Evolutionary conservation across 2,113 vertebrate genomes (phyloP), one percentile per base, ranked within the genome.

Genomic region (Hemiprocne comata): DNA sequence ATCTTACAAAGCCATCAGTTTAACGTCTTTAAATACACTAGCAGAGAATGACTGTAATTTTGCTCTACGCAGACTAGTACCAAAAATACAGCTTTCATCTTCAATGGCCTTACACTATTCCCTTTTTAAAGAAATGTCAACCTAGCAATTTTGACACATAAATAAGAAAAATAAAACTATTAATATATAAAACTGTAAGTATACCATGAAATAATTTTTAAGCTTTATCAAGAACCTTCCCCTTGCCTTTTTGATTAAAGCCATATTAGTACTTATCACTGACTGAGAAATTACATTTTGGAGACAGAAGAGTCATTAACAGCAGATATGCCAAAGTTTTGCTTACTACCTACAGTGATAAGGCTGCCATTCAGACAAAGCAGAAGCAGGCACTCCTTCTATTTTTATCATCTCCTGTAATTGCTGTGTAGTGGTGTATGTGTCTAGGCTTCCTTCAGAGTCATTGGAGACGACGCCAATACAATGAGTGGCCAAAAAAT

Each of bases 391-490:
- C 89, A 89, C 44, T 92, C 61, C 83, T 86, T 83, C 92, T 64
- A 74, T 80, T 95, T 92, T 92, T 94, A 94, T 91, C 80, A 91
- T 31, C 66, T 78, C 17, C 65, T 75, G 19, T 87, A 96, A 91
- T 62, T 96, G 80, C 77, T 61, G 11, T 38, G 36, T 53, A 85
- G 78, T 72, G 40, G 85, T 65, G 62, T 79, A 72, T 50, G 28
- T 50, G 50, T 82, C 89, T 94, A 86, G 61, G 70, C 58, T 87
- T 87, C 71, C 36, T 64, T 81, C 73, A 50, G 1, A 86, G 50
- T 58, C 51, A 90, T 9, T 51, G 60, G 36, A 88, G 80, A 90
- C 16, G 8, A 85, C 88, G 72, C 38, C 53, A 86, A 66, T 74
- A 60, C 26, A 88, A 88, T 12, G 57, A 86, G 89, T 53, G 40